Evolutionary conservation across 2,888 invertebrate species (phyloP), one percentile per base, ranked within the genome.

Genomic region (Nephrocerus scutellatus): DNA sequence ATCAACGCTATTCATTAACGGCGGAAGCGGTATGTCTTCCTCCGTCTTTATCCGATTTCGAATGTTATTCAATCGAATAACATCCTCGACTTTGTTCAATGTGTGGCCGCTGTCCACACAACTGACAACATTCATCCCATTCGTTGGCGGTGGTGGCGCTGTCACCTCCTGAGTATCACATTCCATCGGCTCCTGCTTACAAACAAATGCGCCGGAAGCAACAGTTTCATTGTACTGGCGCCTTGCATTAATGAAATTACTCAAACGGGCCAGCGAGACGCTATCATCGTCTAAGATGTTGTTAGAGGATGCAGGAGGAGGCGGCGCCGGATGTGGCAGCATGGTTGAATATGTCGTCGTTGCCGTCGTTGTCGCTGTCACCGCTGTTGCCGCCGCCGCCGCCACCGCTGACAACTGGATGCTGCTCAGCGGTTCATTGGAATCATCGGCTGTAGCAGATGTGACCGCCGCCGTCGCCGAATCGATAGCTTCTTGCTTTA

Each of bases 251-350:
- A 67, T 66, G 15, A 63, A 57, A 53, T 51, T 67, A 51, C 66
- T 67, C 38, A 67, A 49, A 45, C 66, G 60, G 24, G 67, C 66
- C 51, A 67, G 50, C 51, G 66, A 66, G 5, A 67, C 64, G 46
- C 67, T 63, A 30, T 67, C 66, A 46, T 66, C 66, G 37, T 67
- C 66, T 30, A 50, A 46, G 38, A 49, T 49, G 44, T 50, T 50
- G 6, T n/a, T n/a, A n/a, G n/a, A n/a, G n/a, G n/a, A n/a, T n/a
- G n/a, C n/a, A n/a, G n/a, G n/a, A n/a, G n/a, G n/a, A n/a, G n/a
- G n/a, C n/a, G n/a, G n/a, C n/a, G n/a, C n/a, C n/a, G n/a, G 8
- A 30, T 30, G 20, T 21, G n/a, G 19, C 9, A 18, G n/a, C 12
- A 12, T 20, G 13, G 12, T 14, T 18, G 30, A 18, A 15, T 10